These are phyloP conservation scores for Pholis gunnellus DNA, from an alignment of 2,113 vertebrate genomes.

Conservation along the genomic window DNA sequence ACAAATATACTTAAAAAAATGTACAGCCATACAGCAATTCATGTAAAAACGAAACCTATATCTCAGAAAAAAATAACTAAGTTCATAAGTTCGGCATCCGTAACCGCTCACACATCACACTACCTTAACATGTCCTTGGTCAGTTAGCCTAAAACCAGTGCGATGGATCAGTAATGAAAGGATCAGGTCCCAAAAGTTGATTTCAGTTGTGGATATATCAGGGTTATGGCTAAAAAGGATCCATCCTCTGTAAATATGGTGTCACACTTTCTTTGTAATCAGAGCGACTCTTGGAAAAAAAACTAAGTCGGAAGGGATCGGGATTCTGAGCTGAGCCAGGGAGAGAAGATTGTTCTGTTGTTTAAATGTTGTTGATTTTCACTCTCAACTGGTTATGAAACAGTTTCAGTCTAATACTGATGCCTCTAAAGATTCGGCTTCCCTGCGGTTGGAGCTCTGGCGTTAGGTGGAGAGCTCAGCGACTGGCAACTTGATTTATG, in stretches of 20 bases:
- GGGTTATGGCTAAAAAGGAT: neutral
- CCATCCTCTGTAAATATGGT: neutral
- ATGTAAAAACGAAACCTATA: neutral
- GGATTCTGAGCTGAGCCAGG: neutral
- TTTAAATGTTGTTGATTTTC: neutral
- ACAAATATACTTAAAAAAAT: neutral
- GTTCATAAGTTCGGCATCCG: neutral
- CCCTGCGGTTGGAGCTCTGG: too few relatives aligned
- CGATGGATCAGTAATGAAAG: neutral
- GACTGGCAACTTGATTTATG: too few relatives aligned
- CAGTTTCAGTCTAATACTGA: neutral
- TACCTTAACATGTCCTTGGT: neutral
- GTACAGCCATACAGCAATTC: neutral
- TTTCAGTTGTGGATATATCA: too few relatives aligned
- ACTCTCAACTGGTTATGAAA: neutral
- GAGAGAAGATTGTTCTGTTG: neutral
- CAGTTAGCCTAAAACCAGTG: neutral
- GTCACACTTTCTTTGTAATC: neutral
- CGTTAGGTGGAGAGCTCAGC: too few relatives aligned
- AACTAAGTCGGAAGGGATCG: neutral
- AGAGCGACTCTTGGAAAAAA: too few relatives aligned
- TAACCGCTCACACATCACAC: neutral
- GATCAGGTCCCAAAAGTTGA: neutral
- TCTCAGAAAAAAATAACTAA: neutral
- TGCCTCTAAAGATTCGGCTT: neutral